These are phyloP conservation scores for Macrotus californicus DNA, from an alignment of 2,113 vertebrate genomes.

Conservation along the genomic window DNA sequence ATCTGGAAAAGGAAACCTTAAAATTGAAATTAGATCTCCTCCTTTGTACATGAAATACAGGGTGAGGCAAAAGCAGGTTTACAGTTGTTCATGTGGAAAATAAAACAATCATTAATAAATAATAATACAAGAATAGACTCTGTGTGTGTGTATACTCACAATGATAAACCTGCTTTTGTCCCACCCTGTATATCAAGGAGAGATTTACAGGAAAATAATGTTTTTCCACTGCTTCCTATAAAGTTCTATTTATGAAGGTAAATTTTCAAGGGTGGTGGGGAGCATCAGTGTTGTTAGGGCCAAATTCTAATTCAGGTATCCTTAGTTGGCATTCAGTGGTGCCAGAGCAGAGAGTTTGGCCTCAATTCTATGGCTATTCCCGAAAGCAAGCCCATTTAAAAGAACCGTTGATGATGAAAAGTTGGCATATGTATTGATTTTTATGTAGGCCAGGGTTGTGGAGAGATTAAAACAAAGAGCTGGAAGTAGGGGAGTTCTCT, in stretches of 20 bases:
- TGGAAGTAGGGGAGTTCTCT: neutral
- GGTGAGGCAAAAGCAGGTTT: neutral
- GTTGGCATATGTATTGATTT: constrained; percentile 34
- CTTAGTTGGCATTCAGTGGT: constrained; percentile 2
- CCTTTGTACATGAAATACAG: constrained; percentile 32
- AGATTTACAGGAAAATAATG: constrained; percentile 33
- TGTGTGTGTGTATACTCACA: neutral
- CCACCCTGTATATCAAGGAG: neutral
- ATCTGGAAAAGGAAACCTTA: constrained; percentile 67
- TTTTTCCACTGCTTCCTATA: neutral
- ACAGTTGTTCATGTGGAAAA: neutral
- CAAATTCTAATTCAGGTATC: constrained; percentile 40
- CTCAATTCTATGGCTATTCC: constrained; percentile 38
- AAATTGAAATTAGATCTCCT: constrained; percentile 63
- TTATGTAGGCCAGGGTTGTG: constrained; percentile 46
- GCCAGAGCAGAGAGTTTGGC: constrained; percentile 23
- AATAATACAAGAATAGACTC: neutral
- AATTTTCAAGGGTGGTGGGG: constrained; percentile 10
- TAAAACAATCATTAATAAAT: neutral
- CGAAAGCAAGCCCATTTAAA: constrained; percentile 30
- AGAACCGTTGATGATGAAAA: constrained; percentile 26
- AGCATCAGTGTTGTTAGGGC: neutral
- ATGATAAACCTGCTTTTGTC: neutral
- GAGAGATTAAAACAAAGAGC: constrained; percentile 42
- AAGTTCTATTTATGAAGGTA: constrained; percentile 38